Percentiles rank a stretch among this genome's conserved stretches.
phyloP scores from a whole-genome alignment of 1,140 invertebrate species.

The Dendrolimus kikuchii region DNA sequence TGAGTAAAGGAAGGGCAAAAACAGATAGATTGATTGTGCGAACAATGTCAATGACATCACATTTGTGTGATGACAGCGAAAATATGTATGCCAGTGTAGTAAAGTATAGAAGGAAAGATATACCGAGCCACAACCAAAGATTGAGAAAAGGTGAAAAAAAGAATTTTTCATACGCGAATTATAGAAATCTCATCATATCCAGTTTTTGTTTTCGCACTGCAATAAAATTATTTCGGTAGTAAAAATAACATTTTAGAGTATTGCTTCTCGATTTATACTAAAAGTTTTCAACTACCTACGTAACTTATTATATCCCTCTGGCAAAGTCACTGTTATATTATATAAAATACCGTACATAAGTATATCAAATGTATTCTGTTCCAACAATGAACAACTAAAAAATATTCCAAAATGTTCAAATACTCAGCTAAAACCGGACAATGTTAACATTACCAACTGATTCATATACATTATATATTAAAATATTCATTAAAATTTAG shows the following conservation, averaged over 20 bases:
- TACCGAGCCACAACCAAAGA: no score
- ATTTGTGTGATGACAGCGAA: no score
- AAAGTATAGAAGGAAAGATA: no score
- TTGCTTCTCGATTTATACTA: slow-evolving; percentile 68
- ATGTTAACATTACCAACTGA: slow-evolving; percentile 36
- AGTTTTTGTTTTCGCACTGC: slow-evolving; percentile 21
- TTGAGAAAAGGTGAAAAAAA: no score
- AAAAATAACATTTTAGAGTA: slow-evolving; percentile 65
- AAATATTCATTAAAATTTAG: slow-evolving; percentile 19
- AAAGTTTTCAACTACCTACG: slow-evolving; percentile 62
- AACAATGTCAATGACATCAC: no score
- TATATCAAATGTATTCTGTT: slow-evolving; percentile 24
- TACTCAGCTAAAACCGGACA: slow-evolving; percentile 19
- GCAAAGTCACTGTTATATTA: slow-evolving; percentile 34
- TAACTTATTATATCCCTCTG: slow-evolving; percentile 65
- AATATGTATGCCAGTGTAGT: no score
- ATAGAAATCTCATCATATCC: slow-evolving; percentile 11
- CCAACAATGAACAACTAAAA: slow-evolving; percentile 30
- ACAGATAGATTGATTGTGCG: no score
- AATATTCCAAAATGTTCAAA: slow-evolving; percentile 20
- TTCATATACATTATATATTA: slow-evolving; percentile 37
- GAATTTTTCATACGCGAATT: background rate
- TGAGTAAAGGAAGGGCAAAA: no score
- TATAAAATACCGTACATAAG: slow-evolving; percentile 17
- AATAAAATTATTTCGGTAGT: slow-evolving; percentile 57